Base-by-base conservation (phyloP, 2,888 invertebrate genomes). In the Phanerotoma sp. region DNA sequence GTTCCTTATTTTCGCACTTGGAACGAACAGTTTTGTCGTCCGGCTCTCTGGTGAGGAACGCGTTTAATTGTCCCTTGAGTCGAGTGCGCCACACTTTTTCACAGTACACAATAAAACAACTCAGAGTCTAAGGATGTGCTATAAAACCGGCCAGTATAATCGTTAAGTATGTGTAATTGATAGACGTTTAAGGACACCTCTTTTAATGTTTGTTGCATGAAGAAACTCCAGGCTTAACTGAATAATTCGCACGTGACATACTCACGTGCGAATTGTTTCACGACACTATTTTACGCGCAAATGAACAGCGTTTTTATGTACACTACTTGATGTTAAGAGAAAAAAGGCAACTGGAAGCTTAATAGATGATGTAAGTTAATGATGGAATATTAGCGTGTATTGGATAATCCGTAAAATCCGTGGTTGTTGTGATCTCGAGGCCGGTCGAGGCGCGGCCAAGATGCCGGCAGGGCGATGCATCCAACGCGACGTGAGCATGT, bases 121-220 rank as follows among this genome's bases (percentile, higher is more conserved):
- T 38, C 51, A n/a, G n/a, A n/a, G 25, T 9, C 25, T 7, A 25
- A 25, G 9, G 25, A 25, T 25, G 25, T 5, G 9, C 25, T 5
- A 25, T 5, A 25, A 25, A 25, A 7, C 9, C 25, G 5, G 5
- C 25, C 25, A 25, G 25, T 7, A 9, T 25, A 9, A n/a, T n/a
- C n/a, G n/a, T n/a, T n/a, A n/a, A n/a, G n/a, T n/a, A n/a, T n/a
- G 57, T 48, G 54, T 62, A 58, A 62, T 62, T 62, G 62, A 57
- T 55, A 56, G 54, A 62, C 60, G 56, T 58, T 62, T 58, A 61
- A 61, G 62, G 58, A 57, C 53, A 45, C 21, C 32, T 44, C 40
- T 42, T 45, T 21, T 25, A 18, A 35, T 42, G 40, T 18, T n/a
- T 30, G 20, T 28, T 41, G 16, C 20, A 40, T 9, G 28, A 15